Evolutionary conservation across 2,797 vertebrate species (phyloP).

Genomic region (Morelia viridis): DNA sequence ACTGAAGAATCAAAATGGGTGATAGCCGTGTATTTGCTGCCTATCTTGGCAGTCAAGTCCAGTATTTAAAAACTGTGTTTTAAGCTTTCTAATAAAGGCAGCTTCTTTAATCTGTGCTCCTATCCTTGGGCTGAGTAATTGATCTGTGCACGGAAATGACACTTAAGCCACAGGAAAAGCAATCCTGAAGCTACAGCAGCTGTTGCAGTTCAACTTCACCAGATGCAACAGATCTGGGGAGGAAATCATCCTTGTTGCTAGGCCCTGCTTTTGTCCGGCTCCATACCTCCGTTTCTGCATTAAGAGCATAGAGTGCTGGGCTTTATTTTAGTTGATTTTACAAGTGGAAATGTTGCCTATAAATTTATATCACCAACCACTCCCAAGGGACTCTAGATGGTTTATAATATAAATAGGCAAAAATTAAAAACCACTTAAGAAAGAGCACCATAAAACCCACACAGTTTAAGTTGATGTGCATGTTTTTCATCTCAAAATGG

Average conservation of each 20-base stretch:
- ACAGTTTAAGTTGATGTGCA: neutral
- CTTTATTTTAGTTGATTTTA: neutral
- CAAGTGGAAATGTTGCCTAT: neutral
- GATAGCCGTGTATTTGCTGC: neutral
- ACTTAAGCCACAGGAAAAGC: slow-evolving; percentile 25
- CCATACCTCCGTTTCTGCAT: neutral
- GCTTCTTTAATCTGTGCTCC: slow-evolving; percentile 20
- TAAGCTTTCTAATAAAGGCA: neutral
- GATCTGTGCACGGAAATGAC: slow-evolving; percentile 15
- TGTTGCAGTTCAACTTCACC: slow-evolving; percentile 14
- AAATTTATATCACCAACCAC: neutral
- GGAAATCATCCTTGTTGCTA: neutral
- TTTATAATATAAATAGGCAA: neutral
- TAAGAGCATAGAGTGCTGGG: neutral
- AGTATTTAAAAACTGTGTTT: neutral
- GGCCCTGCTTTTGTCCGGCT: slow-evolving; percentile 7
- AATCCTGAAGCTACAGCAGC: slow-evolving; percentile 21
- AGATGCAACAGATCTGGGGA: slow-evolving; percentile 14
- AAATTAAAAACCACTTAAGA: neutral
- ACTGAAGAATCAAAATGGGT: neutral
- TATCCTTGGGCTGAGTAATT: slow-evolving; percentile 21
- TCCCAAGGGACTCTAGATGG: neutral
- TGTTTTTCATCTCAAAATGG: neutral
- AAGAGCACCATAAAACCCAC: neutral
- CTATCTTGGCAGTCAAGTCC: neutral